Evolutionary conservation across 2,113 vertebrate genomes (phyloP).

Genomic region (Falco punctatus): DNA sequence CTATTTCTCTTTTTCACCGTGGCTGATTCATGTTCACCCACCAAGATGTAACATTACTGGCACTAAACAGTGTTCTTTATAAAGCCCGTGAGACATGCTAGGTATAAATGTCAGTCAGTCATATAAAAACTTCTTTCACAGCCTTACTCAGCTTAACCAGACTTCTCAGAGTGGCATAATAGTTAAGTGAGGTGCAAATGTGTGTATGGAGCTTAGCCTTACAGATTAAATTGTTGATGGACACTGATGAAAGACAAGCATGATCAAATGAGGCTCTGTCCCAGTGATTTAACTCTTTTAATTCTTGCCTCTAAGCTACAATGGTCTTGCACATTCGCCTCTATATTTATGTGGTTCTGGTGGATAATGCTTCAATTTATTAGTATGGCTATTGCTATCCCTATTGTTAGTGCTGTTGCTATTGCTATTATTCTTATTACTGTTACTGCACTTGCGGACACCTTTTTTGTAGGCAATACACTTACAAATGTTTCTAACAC

Average conservation of each 20-base stretch:
- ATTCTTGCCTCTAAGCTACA: background rate
- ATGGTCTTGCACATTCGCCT: background rate
- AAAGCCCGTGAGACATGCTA: background rate
- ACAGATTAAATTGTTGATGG: conserved; percentile 15
- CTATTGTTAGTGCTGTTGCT: background rate
- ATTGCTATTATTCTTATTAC: background rate
- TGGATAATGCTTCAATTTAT: background rate
- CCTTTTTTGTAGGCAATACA: background rate
- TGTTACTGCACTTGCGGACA: background rate
- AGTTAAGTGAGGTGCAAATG: conserved; percentile 8
- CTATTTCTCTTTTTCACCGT: background rate
- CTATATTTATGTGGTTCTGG: background rate
- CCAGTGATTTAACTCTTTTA: conserved; percentile 19
- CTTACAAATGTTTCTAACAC: background rate
- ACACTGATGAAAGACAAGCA: conserved; percentile 24
- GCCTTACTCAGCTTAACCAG: background rate
- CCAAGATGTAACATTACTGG: background rate
- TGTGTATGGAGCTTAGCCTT: background rate
- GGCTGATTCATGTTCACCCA: background rate
- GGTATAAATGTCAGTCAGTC: conserved; percentile 9
- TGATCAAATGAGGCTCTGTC: background rate
- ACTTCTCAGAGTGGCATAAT: background rate
- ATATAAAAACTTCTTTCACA: conserved; percentile 26
- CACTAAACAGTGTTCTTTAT: background rate
- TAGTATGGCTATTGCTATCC: background rate